Conservation (phyloP, 2,113 vertebrate species). For the Ahaetulla prasina region DNA sequence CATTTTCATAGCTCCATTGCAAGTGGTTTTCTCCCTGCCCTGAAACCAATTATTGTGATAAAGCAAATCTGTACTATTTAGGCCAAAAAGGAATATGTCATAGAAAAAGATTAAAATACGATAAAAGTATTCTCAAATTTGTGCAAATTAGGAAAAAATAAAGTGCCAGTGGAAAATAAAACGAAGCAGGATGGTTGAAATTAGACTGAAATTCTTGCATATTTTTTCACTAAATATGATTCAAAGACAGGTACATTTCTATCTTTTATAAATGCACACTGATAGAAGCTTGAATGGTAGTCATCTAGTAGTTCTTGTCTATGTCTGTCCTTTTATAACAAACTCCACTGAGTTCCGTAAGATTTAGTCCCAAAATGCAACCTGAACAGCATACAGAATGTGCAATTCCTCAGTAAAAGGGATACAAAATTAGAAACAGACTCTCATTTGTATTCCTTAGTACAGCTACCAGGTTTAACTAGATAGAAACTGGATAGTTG, state of each 20-base stretch:
- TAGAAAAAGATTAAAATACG: background rate
- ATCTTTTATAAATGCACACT: background rate
- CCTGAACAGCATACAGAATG: background rate
- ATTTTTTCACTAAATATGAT: background rate
- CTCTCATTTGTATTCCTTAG: background rate
- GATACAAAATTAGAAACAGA: background rate
- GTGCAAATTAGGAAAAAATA: background rate
- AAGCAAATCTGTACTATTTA: background rate
- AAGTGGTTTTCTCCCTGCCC: background rate
- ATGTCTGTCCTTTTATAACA: background rate
- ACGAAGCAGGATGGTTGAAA: background rate
- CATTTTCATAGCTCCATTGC: background rate
- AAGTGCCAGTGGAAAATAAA: background rate
- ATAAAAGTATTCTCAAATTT: background rate
- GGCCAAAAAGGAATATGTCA: background rate
- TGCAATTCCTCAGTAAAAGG: background rate
- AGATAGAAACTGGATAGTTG: background rate
- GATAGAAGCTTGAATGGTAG: background rate
- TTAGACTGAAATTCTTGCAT: background rate
- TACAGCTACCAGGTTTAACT: background rate
- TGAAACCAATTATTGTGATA: background rate
- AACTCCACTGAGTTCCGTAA: background rate
- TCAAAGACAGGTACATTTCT: background rate
- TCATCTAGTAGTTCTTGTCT: background rate
- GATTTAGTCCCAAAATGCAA: background rate